Evolutionary conservation across 2,113 vertebrate genomes (phyloP).

Genomic region (Carlito syrichta): DNA sequence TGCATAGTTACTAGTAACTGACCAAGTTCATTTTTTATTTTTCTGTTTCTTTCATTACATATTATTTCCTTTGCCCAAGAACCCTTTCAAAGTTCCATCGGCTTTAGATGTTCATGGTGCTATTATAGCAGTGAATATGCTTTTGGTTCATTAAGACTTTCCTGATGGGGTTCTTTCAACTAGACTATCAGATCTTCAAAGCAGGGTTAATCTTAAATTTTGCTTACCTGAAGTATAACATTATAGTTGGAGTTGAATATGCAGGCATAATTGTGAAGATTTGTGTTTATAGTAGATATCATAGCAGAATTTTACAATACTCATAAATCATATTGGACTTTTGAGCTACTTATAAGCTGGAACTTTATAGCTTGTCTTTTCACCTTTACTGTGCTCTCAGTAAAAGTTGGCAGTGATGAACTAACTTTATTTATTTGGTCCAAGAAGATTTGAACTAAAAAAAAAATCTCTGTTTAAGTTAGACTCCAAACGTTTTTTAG

Average conservation of each 20-base stretch:
- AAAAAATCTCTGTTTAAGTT: not conserved
- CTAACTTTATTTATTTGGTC: not conserved
- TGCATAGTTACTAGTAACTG: not conserved
- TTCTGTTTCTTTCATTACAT: not conserved
- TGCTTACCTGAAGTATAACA: not conserved
- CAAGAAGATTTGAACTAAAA: not conserved
- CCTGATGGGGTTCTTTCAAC: not conserved
- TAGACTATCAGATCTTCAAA: not conserved
- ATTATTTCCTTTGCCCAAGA: not conserved
- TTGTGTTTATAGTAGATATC: not conserved
- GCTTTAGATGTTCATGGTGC: not conserved
- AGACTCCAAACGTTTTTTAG: not conserved
- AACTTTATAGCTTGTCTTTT: not conserved
- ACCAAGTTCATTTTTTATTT: not conserved
- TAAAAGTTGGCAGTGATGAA: not conserved
- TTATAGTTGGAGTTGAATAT: not conserved
- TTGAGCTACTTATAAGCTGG: not conserved
- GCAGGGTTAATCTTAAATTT: not conserved
- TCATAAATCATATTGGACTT: not conserved
- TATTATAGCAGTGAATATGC: not conserved
- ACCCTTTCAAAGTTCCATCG: not conserved
- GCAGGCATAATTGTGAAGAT: not conserved
- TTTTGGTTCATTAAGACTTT: not conserved
- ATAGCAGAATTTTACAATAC: not conserved
- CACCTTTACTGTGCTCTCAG: not conserved